Evolutionary conservation across 2,113 vertebrate genomes (phyloP).

Genomic region (Actenoides hombroni): DNA sequence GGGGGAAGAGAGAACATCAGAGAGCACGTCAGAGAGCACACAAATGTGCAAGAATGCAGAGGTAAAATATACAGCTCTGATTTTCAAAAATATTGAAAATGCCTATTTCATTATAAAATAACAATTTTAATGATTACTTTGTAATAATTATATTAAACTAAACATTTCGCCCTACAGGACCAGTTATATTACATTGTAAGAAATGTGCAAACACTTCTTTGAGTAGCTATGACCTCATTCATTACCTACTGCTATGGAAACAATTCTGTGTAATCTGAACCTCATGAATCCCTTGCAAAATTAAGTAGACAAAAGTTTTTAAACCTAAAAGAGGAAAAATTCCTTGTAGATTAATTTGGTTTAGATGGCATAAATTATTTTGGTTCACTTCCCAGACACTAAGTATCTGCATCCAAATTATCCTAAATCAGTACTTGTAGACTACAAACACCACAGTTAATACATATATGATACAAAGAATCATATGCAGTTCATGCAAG

Average conservation of each 20-base stretch:
- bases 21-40: background rate
- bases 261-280: background rate
- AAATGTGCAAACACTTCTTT: background rate
- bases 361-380: background rate
- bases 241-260: background rate
- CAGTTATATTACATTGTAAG: background rate
- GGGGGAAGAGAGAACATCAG: background rate
- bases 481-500: background rate
- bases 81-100: background rate
- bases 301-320: background rate
- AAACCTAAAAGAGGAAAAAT: background rate
- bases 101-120: background rate
- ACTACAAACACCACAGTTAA: background rate
- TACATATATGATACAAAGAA: background rate
- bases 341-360: background rate
- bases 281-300: background rate
- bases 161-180: background rate
- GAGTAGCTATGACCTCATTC: background rate
- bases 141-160: background rate
- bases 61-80: background rate
- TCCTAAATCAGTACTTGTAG: background rate
- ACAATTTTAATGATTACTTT: background rate
- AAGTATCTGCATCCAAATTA: background rate
- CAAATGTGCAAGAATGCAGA: background rate
- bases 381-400: background rate